These are phyloP conservation scores for Euura lappo DNA, from an alignment of 1,140 invertebrate species.

Conservation along the genomic window DNA sequence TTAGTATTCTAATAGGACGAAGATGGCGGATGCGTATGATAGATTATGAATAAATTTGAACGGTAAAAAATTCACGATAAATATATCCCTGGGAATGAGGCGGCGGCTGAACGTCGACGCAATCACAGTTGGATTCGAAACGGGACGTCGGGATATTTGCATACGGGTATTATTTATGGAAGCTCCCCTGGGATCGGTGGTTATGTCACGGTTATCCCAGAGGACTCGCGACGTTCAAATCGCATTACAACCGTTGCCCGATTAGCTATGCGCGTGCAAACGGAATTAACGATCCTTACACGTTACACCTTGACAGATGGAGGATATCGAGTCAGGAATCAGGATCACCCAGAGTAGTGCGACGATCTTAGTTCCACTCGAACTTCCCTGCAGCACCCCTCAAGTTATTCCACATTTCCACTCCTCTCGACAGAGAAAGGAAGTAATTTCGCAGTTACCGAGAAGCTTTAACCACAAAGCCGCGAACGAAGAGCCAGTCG, in stretches of 20 bases:
- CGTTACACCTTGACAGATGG: constrained; percentile 52
- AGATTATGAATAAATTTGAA: too few relatives aligned
- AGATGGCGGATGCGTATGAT: too few relatives aligned
- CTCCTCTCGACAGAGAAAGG: background rate
- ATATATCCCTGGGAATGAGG: background rate
- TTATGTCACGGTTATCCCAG: constrained; percentile 44
- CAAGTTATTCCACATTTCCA: background rate
- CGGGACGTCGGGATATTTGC: constrained; percentile 52
- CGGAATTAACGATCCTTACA: constrained; percentile 49
- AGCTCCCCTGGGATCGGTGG: constrained; percentile 45
- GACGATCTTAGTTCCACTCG: background rate
- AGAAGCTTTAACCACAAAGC: background rate
- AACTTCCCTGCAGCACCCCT: background rate
- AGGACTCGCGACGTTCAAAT: constrained; percentile 57
- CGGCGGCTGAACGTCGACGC: background rate
- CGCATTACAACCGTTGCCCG: constrained; percentile 51
- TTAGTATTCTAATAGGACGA: too few relatives aligned
- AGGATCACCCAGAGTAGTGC: background rate
- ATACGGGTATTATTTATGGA: constrained; percentile 58
- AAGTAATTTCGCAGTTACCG: constrained; percentile 1
- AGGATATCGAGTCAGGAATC: constrained; percentile 24
- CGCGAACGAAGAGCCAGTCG: background rate
- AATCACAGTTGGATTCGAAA: constrained; percentile 38
- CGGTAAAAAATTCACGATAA: too few relatives aligned
- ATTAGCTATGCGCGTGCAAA: constrained; percentile 57